Conservation (phyloP, 1,140 invertebrate species). For the Apocrypta bakeri region DNA sequence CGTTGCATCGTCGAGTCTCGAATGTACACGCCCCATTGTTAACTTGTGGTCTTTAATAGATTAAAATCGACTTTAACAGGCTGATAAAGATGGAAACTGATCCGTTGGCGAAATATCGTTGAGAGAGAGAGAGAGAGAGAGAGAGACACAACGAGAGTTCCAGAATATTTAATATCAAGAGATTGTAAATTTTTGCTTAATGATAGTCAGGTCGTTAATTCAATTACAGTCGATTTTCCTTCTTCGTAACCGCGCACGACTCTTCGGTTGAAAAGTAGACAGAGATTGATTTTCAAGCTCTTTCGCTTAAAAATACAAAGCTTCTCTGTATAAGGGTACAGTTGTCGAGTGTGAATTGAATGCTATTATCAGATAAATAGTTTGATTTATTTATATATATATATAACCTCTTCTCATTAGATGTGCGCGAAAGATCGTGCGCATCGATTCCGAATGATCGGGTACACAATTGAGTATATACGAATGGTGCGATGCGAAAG, state of each 20-base stretch:
- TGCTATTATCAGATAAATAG: not conserved
- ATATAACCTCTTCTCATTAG: not conserved
- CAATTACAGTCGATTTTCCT: not conserved
- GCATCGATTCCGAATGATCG: too few species aligned
- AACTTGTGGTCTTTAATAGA: not conserved
- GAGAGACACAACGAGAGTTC: not conserved
- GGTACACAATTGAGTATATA: not conserved
- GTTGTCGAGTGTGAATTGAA: not conserved
- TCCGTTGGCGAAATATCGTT: not conserved
- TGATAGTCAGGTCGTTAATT: not conserved
- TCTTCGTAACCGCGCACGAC: not conserved
- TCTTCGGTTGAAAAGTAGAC: not conserved
- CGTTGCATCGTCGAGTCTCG: too few species aligned
- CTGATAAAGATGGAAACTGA: slow-evolving; percentile 34
- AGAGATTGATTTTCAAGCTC: not conserved
- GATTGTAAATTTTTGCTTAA: not conserved
- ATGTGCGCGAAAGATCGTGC: not conserved
- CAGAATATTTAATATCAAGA: not conserved
- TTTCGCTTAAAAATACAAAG: not conserved
- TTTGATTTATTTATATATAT: too few species aligned
- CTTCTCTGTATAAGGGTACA: not conserved
- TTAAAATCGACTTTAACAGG: slow-evolving; percentile 30
- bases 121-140: not conserved
- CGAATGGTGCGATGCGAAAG: too few species aligned
- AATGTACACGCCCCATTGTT: too few species aligned